These are phyloP conservation scores for Agrochola lota DNA, from an alignment of 2,888 invertebrate genomes.

Conservation along the genomic window DNA sequence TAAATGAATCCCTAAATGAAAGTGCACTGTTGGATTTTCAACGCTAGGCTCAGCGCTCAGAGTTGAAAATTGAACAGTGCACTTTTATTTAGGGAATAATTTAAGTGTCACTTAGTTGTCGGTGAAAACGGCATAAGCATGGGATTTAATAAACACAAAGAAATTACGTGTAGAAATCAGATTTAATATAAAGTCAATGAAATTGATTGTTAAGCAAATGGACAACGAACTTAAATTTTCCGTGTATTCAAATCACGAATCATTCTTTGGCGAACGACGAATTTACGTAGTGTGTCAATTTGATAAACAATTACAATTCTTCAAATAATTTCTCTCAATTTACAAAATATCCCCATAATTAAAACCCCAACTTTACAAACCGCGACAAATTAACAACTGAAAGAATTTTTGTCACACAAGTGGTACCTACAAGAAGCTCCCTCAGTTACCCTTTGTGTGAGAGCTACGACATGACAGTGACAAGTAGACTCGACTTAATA, in stretches of 20 bases:
- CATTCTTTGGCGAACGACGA: not conserved
- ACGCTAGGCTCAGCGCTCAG: no score
- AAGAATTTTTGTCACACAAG: conserved; percentile 56
- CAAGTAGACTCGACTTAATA: conserved; percentile 67
- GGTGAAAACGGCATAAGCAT: no score
- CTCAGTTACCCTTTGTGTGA: conserved; percentile 67
- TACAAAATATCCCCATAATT: conserved; percentile 6
- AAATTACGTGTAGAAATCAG: not conserved
- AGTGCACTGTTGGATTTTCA: no score
- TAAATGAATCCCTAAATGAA: no score
- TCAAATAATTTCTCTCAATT: no score
- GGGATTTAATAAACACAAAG: no score
- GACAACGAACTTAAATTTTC: not conserved
- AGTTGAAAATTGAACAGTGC: no score
- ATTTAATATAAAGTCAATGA: not conserved
- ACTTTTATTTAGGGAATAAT: no score
- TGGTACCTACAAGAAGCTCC: conserved; percentile 54
- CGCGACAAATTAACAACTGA: conserved; percentile 45
- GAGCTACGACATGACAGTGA: conserved; percentile 69
- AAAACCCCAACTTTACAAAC: conserved; percentile 12
- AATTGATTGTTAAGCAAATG: no score
- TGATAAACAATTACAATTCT: no score
- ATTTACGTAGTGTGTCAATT: not conserved
- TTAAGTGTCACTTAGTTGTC: no score
- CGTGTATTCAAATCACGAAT: not conserved